These are phyloP conservation scores for Malacoraja senta DNA, from an alignment of 2,797 vertebrate genomes.

Conservation along the genomic window DNA sequence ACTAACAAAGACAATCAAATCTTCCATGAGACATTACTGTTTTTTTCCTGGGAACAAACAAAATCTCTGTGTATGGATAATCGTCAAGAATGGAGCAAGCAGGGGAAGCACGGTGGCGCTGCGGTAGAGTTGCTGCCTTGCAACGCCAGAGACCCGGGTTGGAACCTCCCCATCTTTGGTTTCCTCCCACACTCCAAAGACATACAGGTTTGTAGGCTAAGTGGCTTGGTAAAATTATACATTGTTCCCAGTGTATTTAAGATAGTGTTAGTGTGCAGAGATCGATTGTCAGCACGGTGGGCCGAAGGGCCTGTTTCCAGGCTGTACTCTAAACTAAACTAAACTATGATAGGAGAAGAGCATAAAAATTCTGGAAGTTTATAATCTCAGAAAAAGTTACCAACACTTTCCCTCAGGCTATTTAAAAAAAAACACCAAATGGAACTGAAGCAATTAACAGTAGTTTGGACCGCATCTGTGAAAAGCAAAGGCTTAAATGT, in stretches of 20 bases:
- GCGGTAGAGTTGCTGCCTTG: too few species aligned
- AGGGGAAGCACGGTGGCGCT: too few species aligned
- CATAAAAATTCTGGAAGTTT: neutral
- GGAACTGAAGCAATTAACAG: neutral
- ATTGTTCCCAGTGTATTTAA: too few species aligned
- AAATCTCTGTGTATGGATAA: neutral
- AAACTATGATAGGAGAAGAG: neutral
- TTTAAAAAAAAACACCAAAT: neutral
- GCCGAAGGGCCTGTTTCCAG: too few species aligned
- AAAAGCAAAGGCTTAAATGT: neutral
- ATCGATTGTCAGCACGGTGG: too few species aligned
- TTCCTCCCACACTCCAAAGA: too few species aligned
- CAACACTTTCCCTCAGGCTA: neutral
- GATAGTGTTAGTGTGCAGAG: too few species aligned
- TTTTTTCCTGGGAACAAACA: neutral
- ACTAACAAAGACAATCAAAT: neutral
- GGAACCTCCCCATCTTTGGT: too few species aligned
- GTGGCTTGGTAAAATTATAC: too few species aligned
- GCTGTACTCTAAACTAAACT: neutral
- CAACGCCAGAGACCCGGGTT: too few species aligned
- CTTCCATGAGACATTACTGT: neutral
- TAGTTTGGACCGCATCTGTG: neutral
- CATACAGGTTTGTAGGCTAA: too few species aligned
- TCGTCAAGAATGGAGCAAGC: neutral
- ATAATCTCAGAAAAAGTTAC: neutral